These are phyloP conservation scores for Aphidius ervi DNA, from an alignment of 1,140 invertebrate species.

Conservation along the genomic window DNA sequence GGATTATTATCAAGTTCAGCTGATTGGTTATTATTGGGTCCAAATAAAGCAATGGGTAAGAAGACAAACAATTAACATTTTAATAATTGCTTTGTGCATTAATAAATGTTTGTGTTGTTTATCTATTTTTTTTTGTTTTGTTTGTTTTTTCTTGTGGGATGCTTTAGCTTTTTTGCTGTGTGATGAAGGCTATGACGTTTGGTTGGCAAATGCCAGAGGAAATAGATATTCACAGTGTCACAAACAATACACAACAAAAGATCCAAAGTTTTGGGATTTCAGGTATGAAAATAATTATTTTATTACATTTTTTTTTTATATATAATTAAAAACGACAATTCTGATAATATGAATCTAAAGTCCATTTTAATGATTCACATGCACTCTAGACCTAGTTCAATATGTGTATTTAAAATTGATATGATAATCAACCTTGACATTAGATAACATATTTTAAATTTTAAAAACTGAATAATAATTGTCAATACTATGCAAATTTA, in stretches of 20 bases:
- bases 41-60: conserved; percentile 62
- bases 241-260: conserved; percentile 54
- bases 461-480: no score
- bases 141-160: conserved; percentile 28
- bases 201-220: conserved; percentile 71
- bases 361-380: no score
- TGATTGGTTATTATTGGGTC: conserved; percentile 69
- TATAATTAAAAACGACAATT: no score
- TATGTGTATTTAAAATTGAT: neutral
- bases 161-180: conserved; percentile 56
- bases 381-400: no score
- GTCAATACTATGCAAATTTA: no score
- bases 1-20: conserved; percentile 70
- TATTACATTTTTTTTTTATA: no score
- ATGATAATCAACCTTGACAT: neutral
- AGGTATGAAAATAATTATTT: conserved; percentile 31
- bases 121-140: conserved; percentile 51
- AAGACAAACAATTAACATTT: conserved; percentile 1
- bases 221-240: conserved; percentile 67
- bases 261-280: conserved; percentile 60
- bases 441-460: no score
- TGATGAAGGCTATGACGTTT: conserved; percentile 69
- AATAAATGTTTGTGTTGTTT: neutral
- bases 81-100: conserved; percentile 5
- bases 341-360: neutral